Evolutionary conservation across 2,113 vertebrate species (phyloP), one percentile per base, ranked within the genome.

Genomic region (Heterochromis multidens): DNA sequence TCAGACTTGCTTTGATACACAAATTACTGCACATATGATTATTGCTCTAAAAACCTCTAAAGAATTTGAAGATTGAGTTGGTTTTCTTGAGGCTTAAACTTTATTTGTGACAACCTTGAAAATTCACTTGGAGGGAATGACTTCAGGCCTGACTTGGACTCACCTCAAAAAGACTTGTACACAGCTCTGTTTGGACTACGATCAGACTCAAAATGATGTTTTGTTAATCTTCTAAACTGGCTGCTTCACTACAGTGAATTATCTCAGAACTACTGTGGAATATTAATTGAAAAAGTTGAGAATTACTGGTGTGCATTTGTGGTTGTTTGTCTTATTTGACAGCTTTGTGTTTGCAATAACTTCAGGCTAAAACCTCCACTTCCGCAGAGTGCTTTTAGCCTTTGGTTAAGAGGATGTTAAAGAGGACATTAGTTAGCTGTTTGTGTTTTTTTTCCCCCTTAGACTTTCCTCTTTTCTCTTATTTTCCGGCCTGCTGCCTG

Each of bases 401-500:
- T 76, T 84, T 84, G 90, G 92, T 89, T 85, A 88, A 87, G 79
- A 88, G 87, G 82, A 88, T 12, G 80, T 92, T 93, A 89, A 92
- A 88, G 88, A 91, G 90, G 87, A 90, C 88, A 91, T 94, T 89
- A 90, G 74, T 92, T 89, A 1, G 37, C 80, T 74, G 62, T 90
- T 67, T 59, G 61, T 72, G 31, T 49, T 83, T 60, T 16, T 4
- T 2, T 9, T 37, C 27, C 43, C 52, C 67, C 27, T 49, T 54
- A 62, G 59, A 77, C 85, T 90, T 88, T 85, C 80, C 87, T 88
- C 81, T 85, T 86, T 83, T 88, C 80, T 86, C 90, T 83, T 81
- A 88, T 91, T 93, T 94, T 92, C 92, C 85, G 78, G 87, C 88
- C 87, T 79, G 90, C 93, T 93, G 91, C 91, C 92, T 93, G 90